Conservation (phyloP, 2,888 invertebrate genomes). For the Axea sp. region DNA sequence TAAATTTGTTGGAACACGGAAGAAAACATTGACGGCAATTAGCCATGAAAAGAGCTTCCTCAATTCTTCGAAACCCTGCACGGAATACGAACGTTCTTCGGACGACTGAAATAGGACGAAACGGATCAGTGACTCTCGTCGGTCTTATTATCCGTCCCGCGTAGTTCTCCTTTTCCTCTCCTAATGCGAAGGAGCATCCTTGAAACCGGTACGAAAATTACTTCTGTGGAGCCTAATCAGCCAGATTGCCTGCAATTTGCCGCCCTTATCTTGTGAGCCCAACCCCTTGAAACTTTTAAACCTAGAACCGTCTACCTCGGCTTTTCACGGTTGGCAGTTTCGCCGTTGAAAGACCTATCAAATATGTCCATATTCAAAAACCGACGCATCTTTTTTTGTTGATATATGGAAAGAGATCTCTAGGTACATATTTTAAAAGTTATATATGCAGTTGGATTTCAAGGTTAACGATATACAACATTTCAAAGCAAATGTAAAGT, state of each 20-base stretch:
- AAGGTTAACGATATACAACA: slow-evolving; percentile 12
- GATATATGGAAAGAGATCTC: slow-evolving; percentile 10
- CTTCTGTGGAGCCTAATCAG: slow-evolving; percentile 75
- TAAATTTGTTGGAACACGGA: slow-evolving; percentile 31
- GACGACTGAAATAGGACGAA: slow-evolving; percentile 29
- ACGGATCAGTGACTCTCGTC: slow-evolving; percentile 40
- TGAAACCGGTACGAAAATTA: slow-evolving; percentile 68
- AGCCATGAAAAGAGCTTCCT: slow-evolving; percentile 31
- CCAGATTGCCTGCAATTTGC: slow-evolving; percentile 77
- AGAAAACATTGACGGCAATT: slow-evolving; percentile 48
- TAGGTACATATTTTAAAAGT: too few species aligned
- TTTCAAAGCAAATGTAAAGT: too few species aligned
- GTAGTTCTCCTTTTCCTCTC: slow-evolving; percentile 20
- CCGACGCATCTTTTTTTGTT: slow-evolving; percentile 10
- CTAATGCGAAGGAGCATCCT: slow-evolving; percentile 46
- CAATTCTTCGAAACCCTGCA: slow-evolving; percentile 26
- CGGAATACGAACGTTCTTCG: slow-evolving; percentile 24
- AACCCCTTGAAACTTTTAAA: slow-evolving; percentile 49
- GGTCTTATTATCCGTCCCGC: slow-evolving; percentile 37
- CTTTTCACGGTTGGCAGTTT: slow-evolving; percentile 55
- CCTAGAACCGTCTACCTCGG: slow-evolving; percentile 55
- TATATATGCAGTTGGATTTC: not conserved
- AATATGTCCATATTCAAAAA: slow-evolving; percentile 45
- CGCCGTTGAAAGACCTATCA: slow-evolving; percentile 11
- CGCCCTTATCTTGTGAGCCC: slow-evolving; percentile 70